These are phyloP conservation scores for Canis aureus DNA, from an alignment of 2,113 vertebrate genomes.

Conservation along the genomic window DNA sequence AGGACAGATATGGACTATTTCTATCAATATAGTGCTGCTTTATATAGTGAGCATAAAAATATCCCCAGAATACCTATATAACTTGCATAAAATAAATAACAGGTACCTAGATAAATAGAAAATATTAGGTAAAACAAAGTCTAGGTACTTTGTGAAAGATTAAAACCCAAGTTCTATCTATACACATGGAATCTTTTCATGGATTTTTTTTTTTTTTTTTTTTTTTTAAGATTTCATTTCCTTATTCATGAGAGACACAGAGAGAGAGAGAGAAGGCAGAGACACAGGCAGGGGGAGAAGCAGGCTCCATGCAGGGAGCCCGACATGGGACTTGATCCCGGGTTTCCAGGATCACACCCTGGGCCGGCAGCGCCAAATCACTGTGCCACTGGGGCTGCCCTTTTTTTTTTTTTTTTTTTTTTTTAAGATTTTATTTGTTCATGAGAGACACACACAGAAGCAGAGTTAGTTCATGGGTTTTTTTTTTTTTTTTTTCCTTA, in stretches of 20 bases:
- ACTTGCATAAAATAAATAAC: slow-evolving; percentile 25
- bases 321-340: no score
- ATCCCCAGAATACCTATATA: background rate
- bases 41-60: background rate
- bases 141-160: slow-evolving; percentile 15
- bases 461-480: background rate
- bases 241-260: no score
- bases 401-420: no score
- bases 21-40: background rate
- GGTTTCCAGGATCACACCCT: no score
- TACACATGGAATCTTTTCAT: background rate
- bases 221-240: background rate
- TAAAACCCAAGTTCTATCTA: slow-evolving; percentile 31
- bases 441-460: no score
- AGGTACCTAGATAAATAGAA: background rate
- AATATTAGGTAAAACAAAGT: background rate
- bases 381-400: no score
- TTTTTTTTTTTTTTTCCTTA: background rate
- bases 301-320: no score
- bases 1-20: background rate
- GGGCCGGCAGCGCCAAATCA: no score
- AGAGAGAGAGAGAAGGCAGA: no score
- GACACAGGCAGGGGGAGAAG: no score
- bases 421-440: no score
- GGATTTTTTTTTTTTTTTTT: background rate